Evolutionary conservation across 2,797 vertebrate genomes (phyloP), one percentile per base, ranked within the genome.

Genomic region (Sebastiscus tertius): DNA sequence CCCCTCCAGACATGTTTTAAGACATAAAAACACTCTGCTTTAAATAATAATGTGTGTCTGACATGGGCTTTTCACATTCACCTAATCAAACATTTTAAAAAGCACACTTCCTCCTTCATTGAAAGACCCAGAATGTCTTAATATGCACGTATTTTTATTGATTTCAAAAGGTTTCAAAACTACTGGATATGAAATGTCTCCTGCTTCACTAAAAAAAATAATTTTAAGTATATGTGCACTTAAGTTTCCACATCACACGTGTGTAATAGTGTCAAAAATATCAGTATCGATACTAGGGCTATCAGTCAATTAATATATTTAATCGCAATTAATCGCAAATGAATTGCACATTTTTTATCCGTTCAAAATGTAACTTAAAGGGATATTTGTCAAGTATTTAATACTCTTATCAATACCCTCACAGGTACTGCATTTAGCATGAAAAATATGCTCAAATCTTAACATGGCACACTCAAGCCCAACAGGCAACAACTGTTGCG

Each of bases 121-220:
- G 9, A 26, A 11, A 31, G 24, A 61, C 18, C 3, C 6, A 29
- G 2, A 34, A 34, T n/a, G 20, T n/a, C 20, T n/a, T n/a, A 54
- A 54, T 54, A 22, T 1, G 20, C 9, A 22, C 22, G 8, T 33
- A 22, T 14, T 29, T 2, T 20, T 59, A 6, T 13, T 22, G 7
- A 27, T 0, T 34, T 69, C 1, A 29, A 20, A 36, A 10, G 16
- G 22, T 61, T 60, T 52, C 0, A 52, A 1, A 72, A 59, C 20
- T 11, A 11, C 31, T 14, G 31, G 46, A 36, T 24, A 64, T 16
- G 16, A 46, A 3, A 72, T 4, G 16, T 54, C 20, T n/a, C 4
- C 20, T 24, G 1, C 12, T 26, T 56, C 55, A 24, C 22, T 26
- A 9, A 56, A 56, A 13, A 22, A n/a, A 0, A 6, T 24, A 0